Evolutionary conservation across 1,140 invertebrate genomes (phyloP).

Genomic region (Pantala flavescens): DNA sequence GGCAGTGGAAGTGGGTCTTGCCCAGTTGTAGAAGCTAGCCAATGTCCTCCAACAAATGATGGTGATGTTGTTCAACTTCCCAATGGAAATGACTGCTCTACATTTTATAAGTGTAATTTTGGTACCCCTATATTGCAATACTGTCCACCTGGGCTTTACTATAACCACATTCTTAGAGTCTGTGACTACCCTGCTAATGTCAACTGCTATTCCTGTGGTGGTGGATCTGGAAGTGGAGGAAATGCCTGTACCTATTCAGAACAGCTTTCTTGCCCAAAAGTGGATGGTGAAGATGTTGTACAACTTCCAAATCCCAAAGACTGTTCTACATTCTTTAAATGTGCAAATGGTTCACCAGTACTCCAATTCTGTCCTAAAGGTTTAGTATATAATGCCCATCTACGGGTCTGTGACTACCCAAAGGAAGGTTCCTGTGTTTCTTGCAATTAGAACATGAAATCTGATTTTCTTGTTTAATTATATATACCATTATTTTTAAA

Average conservation of each 20-base stretch:
- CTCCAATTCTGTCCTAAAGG: slow-evolving; percentile 37
- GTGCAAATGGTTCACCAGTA: slow-evolving; percentile 29
- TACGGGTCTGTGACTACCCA: slow-evolving; percentile 44
- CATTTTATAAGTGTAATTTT: slow-evolving; percentile 24
- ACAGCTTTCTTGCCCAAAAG: background rate
- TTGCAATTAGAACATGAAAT: background rate
- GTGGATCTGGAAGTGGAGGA: background rate
- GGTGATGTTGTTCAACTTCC: slow-evolving; percentile 16
- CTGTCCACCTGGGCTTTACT: slow-evolving; percentile 16
- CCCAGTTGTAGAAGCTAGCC: background rate
- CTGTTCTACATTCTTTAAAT: slow-evolving; percentile 23
- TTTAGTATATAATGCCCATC: slow-evolving; percentile 41
- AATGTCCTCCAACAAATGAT: background rate
- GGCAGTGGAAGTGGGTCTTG: background rate
- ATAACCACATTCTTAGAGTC: slow-evolving; percentile 21
- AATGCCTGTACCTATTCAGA: too few species aligned
- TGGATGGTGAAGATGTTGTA: background rate
- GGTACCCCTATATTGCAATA: slow-evolving; percentile 20
- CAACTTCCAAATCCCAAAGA: slow-evolving; percentile 24
- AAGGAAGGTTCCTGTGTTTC: slow-evolving; percentile 35
- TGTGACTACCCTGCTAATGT: slow-evolving; percentile 29
- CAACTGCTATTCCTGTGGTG: slow-evolving; percentile 21
- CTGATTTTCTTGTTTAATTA: background rate
- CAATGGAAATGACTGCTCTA: slow-evolving; percentile 22
- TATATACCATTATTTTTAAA: too few species aligned